phyloP scores from a whole-genome alignment of 2,888 invertebrate genomes.

The Phragmatobia fuliginosa region DNA sequence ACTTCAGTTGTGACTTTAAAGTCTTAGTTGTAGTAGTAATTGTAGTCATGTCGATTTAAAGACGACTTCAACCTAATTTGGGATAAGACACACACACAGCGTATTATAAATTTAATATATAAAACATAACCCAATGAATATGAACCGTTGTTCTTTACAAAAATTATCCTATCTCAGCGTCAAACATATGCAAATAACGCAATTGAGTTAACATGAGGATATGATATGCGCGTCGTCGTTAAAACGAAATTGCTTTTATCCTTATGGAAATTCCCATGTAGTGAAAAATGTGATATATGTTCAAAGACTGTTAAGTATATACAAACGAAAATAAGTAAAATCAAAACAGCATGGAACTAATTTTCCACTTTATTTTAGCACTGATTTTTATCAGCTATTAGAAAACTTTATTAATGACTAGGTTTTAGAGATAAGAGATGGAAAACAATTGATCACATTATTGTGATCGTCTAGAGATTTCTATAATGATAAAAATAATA shows the following conservation, averaged over 20 bases:
- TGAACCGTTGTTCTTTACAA: not conserved
- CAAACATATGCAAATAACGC: conserved; percentile 38
- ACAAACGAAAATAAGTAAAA: not conserved
- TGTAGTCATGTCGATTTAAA: too few species aligned
- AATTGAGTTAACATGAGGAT: conserved; percentile 7
- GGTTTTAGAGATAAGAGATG: not conserved
- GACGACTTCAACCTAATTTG: too few species aligned
- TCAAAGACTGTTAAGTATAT: not conserved
- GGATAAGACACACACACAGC: too few species aligned
- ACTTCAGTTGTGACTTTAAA: too few species aligned
- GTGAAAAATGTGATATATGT: conserved; percentile 10
- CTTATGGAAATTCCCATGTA: conserved; percentile 22
- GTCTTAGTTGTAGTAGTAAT: too few species aligned
- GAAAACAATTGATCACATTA: not conserved
- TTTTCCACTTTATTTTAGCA: not conserved
- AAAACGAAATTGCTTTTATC: conserved; percentile 36
- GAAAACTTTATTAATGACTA: not conserved
- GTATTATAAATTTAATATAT: not conserved
- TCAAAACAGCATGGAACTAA: not conserved
- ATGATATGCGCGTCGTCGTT: conserved; percentile 10
- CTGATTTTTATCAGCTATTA: not conserved
- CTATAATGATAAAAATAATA: not conserved
- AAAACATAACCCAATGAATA: not conserved
- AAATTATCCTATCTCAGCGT: conserved; percentile 33
- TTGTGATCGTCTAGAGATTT: not conserved